Conservation (phyloP, 2,113 vertebrate genomes). For the Oreochromis niloticus region DNA sequence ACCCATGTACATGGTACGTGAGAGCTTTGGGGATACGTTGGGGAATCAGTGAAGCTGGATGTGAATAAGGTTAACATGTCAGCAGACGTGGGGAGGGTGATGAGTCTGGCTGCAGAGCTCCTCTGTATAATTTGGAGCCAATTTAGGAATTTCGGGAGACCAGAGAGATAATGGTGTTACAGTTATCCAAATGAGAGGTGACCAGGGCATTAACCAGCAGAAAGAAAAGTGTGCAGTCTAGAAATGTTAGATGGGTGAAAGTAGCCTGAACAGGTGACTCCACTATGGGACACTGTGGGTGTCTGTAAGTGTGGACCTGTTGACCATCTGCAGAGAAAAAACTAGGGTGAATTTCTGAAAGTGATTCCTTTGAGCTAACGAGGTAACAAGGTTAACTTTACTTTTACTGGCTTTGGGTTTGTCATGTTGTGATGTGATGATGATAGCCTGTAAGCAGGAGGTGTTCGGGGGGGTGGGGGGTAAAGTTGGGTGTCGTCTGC, state of each 20-base stretch:
- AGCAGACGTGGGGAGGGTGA: background rate
- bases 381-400: background rate
- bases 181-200: background rate
- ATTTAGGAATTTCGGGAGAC: background rate
- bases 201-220: background rate
- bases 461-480: too few relatives aligned
- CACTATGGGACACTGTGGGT: background rate
- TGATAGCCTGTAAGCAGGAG: background rate
- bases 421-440: background rate
- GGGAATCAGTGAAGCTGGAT: background rate
- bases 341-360: background rate
- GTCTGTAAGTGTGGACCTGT: background rate
- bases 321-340: background rate
- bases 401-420: background rate
- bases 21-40: background rate
- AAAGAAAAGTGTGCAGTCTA: rapidly evolving
- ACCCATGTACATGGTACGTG: background rate
- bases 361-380: background rate
- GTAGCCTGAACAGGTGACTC: background rate
- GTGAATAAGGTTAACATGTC: background rate
- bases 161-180: background rate
- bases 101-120: background rate
- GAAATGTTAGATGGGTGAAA: background rate
- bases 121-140: background rate
- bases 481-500: background rate